phyloP scores from a whole-genome alignment of 2,797 vertebrate species.

The Liparis tanakae region DNA sequence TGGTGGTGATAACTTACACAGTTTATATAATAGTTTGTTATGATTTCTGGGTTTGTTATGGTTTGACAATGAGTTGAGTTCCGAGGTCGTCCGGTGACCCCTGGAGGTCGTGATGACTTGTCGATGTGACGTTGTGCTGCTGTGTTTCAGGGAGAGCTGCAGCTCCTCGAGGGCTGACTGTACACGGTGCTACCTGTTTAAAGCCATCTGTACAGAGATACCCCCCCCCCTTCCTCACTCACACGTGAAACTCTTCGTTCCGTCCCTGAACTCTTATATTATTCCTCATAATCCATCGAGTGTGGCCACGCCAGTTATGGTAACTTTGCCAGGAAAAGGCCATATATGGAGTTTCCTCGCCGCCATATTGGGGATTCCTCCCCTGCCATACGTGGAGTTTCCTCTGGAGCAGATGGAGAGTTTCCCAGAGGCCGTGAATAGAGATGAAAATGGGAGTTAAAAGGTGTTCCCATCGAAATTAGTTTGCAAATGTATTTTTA shows the following conservation, averaged over 20 bases:
- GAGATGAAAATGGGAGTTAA: not conserved
- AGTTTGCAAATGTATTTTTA: not conserved
- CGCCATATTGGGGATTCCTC: conserved; percentile 68
- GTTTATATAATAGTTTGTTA: conserved; percentile 69
- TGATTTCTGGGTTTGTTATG: conserved; percentile 70
- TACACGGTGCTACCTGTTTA: conserved; percentile 80
- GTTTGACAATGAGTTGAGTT: conserved; percentile 77
- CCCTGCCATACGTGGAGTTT: conserved; percentile 71
- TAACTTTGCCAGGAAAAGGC: conserved; percentile 38
- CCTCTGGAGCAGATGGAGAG: conserved; percentile 40
- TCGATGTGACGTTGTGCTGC: conserved; percentile 75
- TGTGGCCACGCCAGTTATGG: not conserved
- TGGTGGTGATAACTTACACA: conserved; percentile 69
- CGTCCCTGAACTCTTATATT: not conserved
- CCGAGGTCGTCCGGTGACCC: conserved; percentile 36
- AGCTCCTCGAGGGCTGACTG: conserved; percentile 77
- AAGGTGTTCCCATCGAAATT: not conserved
- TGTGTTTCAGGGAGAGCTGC: conserved; percentile 77
- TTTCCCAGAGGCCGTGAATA: conserved; percentile 3
- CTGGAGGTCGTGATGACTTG: conserved; percentile 74
- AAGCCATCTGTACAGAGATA: conserved; percentile 82
- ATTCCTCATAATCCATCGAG: conserved; percentile 6
- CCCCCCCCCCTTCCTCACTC: conserved; percentile 29
- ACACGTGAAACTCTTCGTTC: conserved; percentile 16
- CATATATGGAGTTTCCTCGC: conserved; percentile 70